These are phyloP conservation scores for Drosophila pseudotalamancana DNA, from an alignment of 2,888 invertebrate genomes.

Conservation along the genomic window DNA sequence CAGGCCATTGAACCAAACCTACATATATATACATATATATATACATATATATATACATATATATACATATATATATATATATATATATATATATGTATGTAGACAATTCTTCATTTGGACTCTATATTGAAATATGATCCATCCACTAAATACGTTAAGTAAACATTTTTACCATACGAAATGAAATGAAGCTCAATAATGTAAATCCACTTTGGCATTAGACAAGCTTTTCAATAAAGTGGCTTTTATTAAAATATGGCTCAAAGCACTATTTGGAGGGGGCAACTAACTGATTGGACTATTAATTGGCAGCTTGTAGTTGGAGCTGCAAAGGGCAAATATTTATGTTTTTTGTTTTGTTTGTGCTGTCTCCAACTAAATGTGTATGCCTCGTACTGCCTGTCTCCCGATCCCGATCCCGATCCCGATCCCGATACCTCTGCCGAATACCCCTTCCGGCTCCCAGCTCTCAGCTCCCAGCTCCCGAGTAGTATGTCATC, in stretches of 20 bases:
- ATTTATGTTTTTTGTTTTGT: constrained; percentile 46
- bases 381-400: constrained; percentile 13
- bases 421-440: background rate
- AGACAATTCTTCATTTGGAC: no score
- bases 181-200: no score
- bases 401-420: background rate
- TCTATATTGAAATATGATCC: no score
- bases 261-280: background rate
- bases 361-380: constrained; percentile 23
- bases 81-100: no score
- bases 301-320: constrained; percentile 55
- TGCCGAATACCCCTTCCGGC: background rate
- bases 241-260: background rate
- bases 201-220: no score
- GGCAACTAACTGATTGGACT: constrained; percentile 45
- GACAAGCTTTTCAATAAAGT: background rate
- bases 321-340: constrained; percentile 36
- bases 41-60: no score
- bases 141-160: no score
- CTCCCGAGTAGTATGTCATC: constrained; percentile 36
- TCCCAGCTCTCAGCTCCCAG: background rate
- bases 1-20: no score
- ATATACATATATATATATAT: no score
- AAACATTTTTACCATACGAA: no score
- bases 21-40: no score